Base-by-base conservation (phyloP, 2,888 invertebrate species). In the Mesorhabditis sp. region DNA sequence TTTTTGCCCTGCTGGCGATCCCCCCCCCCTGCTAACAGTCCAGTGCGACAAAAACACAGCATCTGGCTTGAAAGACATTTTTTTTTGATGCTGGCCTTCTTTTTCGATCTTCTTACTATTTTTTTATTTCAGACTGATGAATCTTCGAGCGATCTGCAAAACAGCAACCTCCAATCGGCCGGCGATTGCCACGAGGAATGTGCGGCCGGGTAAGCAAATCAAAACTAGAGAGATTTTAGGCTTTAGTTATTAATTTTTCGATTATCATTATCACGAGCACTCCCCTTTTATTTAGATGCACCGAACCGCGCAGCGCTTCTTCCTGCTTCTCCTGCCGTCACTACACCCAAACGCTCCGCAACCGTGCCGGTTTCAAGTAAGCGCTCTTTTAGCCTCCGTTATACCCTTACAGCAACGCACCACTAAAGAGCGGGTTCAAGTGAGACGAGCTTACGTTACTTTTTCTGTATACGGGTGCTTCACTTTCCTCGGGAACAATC, bases 291-390 rank as follows among this genome's bases (percentile, higher is more conserved):
- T 65, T 15, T 3, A 43, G 42, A 10, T 75, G 73, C 64, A 71
- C 81, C 5, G 84, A 83, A 70, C 68, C 77, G 4, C 68, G 68
- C 7, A 80, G 81, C 5, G 80, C 85, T 6, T 76, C 80, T 10
- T 73, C 83, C 7, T 85, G 85, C 68, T 81, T 85, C 74, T 75
- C 75, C 10, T 85, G 85, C 72, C 78, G 77, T 66, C 82, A 83
- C 67, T 78, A 80, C 64, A 83, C 82, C 2, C 80, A 82, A 66
- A 74, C 80, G 0, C 70, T 83, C 43, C 71, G 84, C 10, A 86
- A 84, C 65, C 75, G 84, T 43, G 83, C 81, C 43, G 84, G 85
- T 41, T 82, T 84, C 78, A 84, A 81, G 82, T 82, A 68, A 63
- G 71, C 70, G 28, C 28, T 28, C 28, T 28, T 28, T 28, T 28